Base-by-base conservation (phyloP, 2,888 invertebrate genomes). In the Pterostichus niger region DNA sequence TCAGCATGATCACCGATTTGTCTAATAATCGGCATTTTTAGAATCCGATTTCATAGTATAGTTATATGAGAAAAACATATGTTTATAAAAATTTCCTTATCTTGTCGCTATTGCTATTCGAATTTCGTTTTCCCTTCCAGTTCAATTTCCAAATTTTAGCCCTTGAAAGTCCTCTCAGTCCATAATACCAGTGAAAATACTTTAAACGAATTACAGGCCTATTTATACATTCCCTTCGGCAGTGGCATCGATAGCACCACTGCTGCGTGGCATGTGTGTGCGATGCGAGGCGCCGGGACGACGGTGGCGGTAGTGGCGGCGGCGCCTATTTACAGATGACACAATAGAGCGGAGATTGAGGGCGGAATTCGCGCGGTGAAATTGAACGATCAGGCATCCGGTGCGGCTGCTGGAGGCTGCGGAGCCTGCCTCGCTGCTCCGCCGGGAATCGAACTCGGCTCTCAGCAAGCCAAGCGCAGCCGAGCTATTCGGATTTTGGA, bases 341-440 rank as follows among this genome's bases (percentile, higher is more conserved):
- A 82, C 82, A 82, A 82, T 82, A 52, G 75, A 82, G 44, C 82
- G 82, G 82, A 82, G 82, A 82, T 82, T 82, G 82, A 82, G 61
- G 59, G 82, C 71, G 82, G 82, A 82, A 82, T 82, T 82, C 75
- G 44, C 75, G 82, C 75, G 71, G 75, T 82, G 82, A 61, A 82
- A 82, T 82, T 82, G 82, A 82, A 82, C 82, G 82, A 68, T 82
- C 75, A 82, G 82, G 75, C 82, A 82, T 82, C 75, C 82, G 71
- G 68, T n/a, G 49, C 15, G 79, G 46, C 35, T 46, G 49, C 44
- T 40, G 10, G 0, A 11, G 15, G 68, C 31, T 17, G 17, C 6
- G 56, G 13, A 13, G 56, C 24, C 68, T 17, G 68, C 68, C n/a
- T 17, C 59, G 68, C 35, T 40, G 17, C 73, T 73, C 81, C 81